phyloP scores from a whole-genome alignment of 2,888 invertebrate genomes.

The Nymphalis c-album region DNA sequence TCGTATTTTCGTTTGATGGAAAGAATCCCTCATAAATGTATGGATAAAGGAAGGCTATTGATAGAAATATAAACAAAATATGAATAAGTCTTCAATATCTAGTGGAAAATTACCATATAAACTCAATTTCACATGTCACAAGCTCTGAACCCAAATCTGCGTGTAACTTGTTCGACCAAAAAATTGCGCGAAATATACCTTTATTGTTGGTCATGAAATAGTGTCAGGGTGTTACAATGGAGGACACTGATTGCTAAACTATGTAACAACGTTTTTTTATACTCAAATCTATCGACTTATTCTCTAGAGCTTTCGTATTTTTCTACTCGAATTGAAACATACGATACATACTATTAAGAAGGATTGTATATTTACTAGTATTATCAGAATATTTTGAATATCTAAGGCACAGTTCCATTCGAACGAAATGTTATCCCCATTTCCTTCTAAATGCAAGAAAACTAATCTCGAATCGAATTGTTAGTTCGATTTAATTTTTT shows the following conservation, averaged over 20 bases:
- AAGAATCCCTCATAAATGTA: slow-evolving; percentile 12
- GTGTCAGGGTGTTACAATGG: slow-evolving; percentile 51
- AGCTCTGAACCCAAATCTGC: slow-evolving; percentile 33
- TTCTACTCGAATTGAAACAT: too few relatives aligned
- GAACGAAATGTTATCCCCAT: too few relatives aligned
- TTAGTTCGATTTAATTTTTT: too few relatives aligned
- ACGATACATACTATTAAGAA: too few relatives aligned
- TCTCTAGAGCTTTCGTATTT: too few relatives aligned
- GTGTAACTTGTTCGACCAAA: slow-evolving; percentile 22
- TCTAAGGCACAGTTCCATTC: too few relatives aligned
- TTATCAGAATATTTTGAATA: too few relatives aligned
- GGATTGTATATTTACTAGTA: too few relatives aligned
- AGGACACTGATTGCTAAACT: slow-evolving; percentile 37
- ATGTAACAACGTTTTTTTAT: background rate
- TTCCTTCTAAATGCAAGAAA: too few relatives aligned
- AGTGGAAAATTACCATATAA: slow-evolving; percentile 36
- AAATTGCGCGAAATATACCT: slow-evolving; percentile 43
- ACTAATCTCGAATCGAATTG: too few relatives aligned
- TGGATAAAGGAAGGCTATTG: slow-evolving; percentile 13
- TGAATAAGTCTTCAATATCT: slow-evolving; percentile 28
- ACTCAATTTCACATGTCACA: slow-evolving; percentile 41
- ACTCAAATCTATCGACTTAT: too few relatives aligned
- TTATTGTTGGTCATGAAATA: slow-evolving; percentile 61
- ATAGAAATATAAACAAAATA: slow-evolving; percentile 28
- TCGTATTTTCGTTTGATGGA: slow-evolving; percentile 7